Evolutionary conservation across 2,888 invertebrate genomes (phyloP), one percentile per base, ranked within the genome.

Genomic region (Thera obeliscata): DNA sequence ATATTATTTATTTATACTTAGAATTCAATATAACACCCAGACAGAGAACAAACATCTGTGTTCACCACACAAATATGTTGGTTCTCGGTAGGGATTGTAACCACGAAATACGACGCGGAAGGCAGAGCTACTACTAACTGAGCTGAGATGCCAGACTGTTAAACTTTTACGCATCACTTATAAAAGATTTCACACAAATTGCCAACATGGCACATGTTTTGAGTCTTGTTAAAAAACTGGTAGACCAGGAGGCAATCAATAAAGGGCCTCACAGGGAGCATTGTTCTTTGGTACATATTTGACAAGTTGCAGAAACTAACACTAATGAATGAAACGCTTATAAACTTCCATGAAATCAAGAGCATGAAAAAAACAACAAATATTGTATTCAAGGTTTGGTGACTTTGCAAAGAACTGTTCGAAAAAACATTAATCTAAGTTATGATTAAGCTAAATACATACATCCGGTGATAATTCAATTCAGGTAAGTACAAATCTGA

Each of bases 381-480:
- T 38, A 36, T 56, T 43, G 7, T 52, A 43, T 52, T 58, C 50
- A 57, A 12, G 5, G 8, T 48, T 61, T 4, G 36, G n/a, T 36
- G 55, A 61, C 62, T 48, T 6, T 43, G 54, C 36, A 48, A 0
- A 56, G 46, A 41, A 38, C 38, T 5, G 2, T 56, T 46, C 48
- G 46, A 38, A 36, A 22, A 56, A 38, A 48, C 22, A 36, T 36
- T 58, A 65, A 49, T 11, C 36, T 22, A 54, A 59, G 38, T 11
- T 50, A 65, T 60, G 56, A 41, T n/a, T 50, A 49, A 56, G 33
- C 60, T 38, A n/a, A 57, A 35, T 48, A 46, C 2, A 35, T 12
- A 67, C 59, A 67, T 61, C 64, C 64, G 61, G 61, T 41, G 49
- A 50, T 61, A 48, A 60, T 56, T 59, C 36, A 9, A 33, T 56